Conservation (phyloP, 2,113 vertebrate genomes). For the Psilopogon haemacephalus region DNA sequence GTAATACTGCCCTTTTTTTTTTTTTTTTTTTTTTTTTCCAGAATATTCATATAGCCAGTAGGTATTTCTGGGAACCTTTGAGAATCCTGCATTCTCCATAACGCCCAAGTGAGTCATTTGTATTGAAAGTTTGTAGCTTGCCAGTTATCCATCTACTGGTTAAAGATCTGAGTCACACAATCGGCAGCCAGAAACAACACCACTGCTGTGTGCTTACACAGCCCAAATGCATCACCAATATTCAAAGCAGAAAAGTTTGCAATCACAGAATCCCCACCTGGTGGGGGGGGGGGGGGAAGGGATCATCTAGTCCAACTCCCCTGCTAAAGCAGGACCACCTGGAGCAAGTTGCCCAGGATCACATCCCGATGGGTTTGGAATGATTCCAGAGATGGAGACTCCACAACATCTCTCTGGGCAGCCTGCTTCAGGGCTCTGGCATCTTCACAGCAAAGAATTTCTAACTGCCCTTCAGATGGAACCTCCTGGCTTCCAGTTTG, state of each 20-base stretch:
- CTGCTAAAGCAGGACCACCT: too few relatives aligned
- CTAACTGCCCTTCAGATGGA: too few relatives aligned
- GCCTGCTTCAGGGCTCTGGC: too few relatives aligned
- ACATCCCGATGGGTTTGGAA: too few relatives aligned
- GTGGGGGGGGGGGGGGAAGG: too few relatives aligned
- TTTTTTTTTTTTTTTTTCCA: not conserved
- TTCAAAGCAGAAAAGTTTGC: conserved; percentile 36
- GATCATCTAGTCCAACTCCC: too few relatives aligned
- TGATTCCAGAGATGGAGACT: too few relatives aligned
- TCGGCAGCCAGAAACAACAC: conserved; percentile 48
- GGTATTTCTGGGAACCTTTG: conserved; percentile 54
- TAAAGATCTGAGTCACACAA: conserved; percentile 15
- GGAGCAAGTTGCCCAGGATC: too few relatives aligned
- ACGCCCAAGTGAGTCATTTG: conserved; percentile 24
- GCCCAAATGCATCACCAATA: not conserved
- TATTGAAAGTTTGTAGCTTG: conserved; percentile 41
- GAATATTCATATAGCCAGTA: conserved; percentile 48
- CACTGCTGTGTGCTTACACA: not conserved
- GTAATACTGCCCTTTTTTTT: not conserved
- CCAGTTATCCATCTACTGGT: conserved; percentile 20
- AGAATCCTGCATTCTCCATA: conserved; percentile 31
- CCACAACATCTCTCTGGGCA: too few relatives aligned
- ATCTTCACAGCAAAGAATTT: too few relatives aligned
- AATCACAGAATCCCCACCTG: not conserved
- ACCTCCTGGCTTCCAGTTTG: too few relatives aligned